Evolutionary conservation across 2,113 vertebrate species (phyloP).

Genomic region (Coreoperca whiteheadi): DNA sequence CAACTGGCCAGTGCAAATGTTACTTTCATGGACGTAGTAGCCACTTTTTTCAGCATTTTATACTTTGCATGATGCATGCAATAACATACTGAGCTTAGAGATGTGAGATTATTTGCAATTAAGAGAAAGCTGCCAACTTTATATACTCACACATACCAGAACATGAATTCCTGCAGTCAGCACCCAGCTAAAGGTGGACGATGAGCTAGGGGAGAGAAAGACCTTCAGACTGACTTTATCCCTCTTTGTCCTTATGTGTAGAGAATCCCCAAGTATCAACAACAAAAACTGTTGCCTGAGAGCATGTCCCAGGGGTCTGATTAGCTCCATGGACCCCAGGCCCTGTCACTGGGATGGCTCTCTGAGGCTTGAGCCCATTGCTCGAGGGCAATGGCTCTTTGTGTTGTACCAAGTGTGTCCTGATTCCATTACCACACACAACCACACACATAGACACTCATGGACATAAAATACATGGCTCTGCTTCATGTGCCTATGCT

Average conservation of each 20-base stretch:
- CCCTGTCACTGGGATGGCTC: conserved; percentile 55
- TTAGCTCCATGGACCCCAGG: conserved; percentile 72
- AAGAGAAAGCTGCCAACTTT: conserved; percentile 14
- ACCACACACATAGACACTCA: conserved; percentile 1
- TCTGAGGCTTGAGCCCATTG: conserved; percentile 53
- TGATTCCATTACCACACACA: conserved; percentile 27
- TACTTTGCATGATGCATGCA: background rate
- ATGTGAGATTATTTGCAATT: background rate
- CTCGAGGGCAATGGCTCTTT: conserved; percentile 58
- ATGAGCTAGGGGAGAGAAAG: conserved; percentile 36
- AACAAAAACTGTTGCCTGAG: conserved; percentile 64
- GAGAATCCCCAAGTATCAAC: conserved; percentile 68
- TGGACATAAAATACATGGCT: background rate
- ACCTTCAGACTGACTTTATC: conserved; percentile 63
- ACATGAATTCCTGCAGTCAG: conserved; percentile 43
- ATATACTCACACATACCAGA: background rate
- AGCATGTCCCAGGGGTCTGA: conserved; percentile 74
- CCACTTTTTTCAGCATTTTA: background rate
- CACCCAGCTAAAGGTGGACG: conserved; percentile 34
- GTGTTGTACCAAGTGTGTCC: conserved; percentile 43
- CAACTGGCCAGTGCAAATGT: background rate
- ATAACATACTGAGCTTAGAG: background rate
- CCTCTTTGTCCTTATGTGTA: conserved; percentile 60
- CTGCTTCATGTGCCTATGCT: conserved; percentile 15
- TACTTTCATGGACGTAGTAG: background rate